Conservation (phyloP, 2,888 invertebrate species). For the Idaea aversata region DNA sequence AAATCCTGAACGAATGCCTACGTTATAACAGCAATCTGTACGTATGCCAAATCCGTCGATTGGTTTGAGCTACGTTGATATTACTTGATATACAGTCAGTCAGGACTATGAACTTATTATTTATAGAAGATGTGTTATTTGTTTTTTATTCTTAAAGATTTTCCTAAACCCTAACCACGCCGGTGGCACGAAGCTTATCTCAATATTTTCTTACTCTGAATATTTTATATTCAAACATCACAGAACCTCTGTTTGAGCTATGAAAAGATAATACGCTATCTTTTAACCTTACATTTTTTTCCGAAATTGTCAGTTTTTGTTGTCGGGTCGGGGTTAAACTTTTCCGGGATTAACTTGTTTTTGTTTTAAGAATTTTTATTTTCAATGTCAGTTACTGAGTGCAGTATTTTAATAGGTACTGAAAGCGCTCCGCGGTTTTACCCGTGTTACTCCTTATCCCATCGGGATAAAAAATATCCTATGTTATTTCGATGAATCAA, state of each 20-base stretch:
- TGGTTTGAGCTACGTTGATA: no score
- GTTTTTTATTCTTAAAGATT: constrained; percentile 6
- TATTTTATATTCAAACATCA: constrained; percentile 21
- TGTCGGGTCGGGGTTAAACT: not conserved
- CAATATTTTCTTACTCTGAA: constrained; percentile 23
- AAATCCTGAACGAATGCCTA: no score
- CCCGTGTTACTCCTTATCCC: no score
- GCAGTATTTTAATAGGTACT: no score
- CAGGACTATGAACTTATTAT: no score
- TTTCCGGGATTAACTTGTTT: constrained; percentile 11
- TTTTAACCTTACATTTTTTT: constrained; percentile 11
- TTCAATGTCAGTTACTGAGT: no score
- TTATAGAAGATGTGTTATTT: constrained; percentile 4
- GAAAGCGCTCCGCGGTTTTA: no score
- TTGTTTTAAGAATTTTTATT: not conserved
- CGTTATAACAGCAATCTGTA: no score
- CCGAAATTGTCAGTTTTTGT: not conserved
- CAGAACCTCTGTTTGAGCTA: constrained; percentile 10
- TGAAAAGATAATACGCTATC: constrained; percentile 22
- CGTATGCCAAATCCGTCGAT: no score
- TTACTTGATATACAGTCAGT: no score
- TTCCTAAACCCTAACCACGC: constrained; percentile 8
- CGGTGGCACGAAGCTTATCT: constrained; percentile 13
- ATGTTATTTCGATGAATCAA: no score
- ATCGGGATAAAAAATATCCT: no score